phyloP scores from a whole-genome alignment of 1,140 invertebrate species.

The Phymastichus coffea region DNA sequence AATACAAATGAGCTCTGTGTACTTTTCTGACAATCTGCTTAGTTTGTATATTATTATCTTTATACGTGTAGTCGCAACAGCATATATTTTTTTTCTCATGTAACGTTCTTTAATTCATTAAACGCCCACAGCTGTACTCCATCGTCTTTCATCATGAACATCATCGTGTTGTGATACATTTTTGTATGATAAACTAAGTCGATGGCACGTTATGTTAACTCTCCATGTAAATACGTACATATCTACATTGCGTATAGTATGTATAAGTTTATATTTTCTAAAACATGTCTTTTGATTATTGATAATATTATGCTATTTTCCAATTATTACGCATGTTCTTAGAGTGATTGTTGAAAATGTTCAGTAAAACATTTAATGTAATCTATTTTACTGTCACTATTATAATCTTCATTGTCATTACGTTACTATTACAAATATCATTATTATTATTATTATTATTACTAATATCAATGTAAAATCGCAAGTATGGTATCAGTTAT shows the following conservation, averaged over 20 bases:
- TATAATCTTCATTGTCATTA: constrained; percentile 39
- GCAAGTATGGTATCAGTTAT: constrained; percentile 27
- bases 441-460: constrained; percentile 33
- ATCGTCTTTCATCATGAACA: constrained; percentile 27
- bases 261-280: constrained; percentile 50
- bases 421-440: constrained; percentile 33
- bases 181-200: constrained; percentile 46
- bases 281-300: constrained; percentile 39
- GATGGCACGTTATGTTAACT: constrained; percentile 53
- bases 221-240: constrained; percentile 51
- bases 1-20: too few relatives aligned
- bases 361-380: constrained; percentile 37
- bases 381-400: constrained; percentile 38
- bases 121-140: constrained; percentile 21
- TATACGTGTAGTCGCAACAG: constrained; percentile 10
- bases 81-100: constrained; percentile 15
- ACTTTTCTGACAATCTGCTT: constrained; percentile 1
- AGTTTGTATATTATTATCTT: constrained; percentile 24
- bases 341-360: constrained; percentile 43
- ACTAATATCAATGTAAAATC: constrained; percentile 21
- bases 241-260: constrained; percentile 40
- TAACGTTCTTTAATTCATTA: constrained; percentile 17
- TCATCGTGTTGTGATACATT: constrained; percentile 36
- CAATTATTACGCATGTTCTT: constrained; percentile 37
- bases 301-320: constrained; percentile 29